Conservation (phyloP, 1,140 invertebrate genomes). For the Apis dorsata region DNA sequence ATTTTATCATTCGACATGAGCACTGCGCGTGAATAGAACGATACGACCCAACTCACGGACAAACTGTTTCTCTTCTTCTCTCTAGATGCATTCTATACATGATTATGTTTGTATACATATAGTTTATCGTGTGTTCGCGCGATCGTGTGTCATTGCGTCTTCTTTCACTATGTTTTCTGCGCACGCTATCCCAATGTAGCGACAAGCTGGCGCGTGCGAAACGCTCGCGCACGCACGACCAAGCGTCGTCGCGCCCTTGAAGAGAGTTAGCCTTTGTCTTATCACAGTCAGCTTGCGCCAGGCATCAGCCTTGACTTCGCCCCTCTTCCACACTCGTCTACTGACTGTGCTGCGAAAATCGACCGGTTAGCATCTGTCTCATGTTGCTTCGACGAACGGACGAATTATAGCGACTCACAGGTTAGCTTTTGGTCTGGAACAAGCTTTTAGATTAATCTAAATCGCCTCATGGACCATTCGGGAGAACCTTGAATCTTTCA, state of each 20-base stretch:
- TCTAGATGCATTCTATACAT: not conserved
- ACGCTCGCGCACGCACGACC: conserved; percentile 21
- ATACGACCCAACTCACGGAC: not conserved
- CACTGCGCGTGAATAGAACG: conserved; percentile 25
- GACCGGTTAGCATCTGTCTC: conserved; percentile 42
- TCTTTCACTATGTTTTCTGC: not conserved
- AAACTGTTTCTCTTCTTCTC: conserved; percentile 29
- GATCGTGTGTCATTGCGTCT: not conserved
- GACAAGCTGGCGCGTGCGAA: conserved; percentile 59
- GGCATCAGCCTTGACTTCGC: conserved; percentile 77
- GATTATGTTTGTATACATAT: not conserved
- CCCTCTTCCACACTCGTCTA: conserved; percentile 61
- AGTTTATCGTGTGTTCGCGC: not conserved
- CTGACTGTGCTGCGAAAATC: conserved; percentile 74
- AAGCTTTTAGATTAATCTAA: not conserved
- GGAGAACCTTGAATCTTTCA: too few relatives aligned
- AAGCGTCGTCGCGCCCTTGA: conserved; percentile 70
- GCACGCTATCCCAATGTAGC: conserved; percentile 29
- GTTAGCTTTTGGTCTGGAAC: not conserved
- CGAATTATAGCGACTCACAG: conserved; percentile 1
- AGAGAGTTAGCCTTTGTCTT: conserved; percentile 77
- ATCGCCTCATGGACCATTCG: not conserved
- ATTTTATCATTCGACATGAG: conserved; percentile 30
- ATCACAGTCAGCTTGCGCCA: conserved; percentile 71
- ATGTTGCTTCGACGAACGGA: not conserved